A percentile compares a stretch with the other conserved stretches of the same genome.
Conservation (phyloP, 2,888 invertebrate genomes). For the Octodonta nipae region DNA sequence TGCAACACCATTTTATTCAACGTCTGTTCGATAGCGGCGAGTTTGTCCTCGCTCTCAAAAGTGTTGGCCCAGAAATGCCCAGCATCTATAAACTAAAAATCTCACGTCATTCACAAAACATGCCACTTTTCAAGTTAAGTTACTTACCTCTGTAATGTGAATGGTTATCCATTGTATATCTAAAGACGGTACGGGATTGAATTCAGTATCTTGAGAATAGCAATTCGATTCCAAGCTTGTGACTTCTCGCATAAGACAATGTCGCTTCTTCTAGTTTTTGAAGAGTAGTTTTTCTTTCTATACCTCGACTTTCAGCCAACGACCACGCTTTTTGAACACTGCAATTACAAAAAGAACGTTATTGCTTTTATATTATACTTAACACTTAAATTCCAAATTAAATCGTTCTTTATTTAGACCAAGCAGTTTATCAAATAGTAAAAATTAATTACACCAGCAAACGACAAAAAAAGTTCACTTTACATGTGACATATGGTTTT, state of each 20-base stretch:
- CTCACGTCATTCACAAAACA: too few relatives aligned
- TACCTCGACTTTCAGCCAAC: slow-evolving; percentile 32
- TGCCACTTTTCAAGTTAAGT: not conserved
- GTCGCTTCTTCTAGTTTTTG: slow-evolving; percentile 6
- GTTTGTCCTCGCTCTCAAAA: slow-evolving; percentile 32
- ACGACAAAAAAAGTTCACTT: too few relatives aligned
- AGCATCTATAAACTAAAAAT: slow-evolving; percentile 43
- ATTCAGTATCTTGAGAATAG: slow-evolving; percentile 20
- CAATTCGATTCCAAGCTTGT: too few relatives aligned
- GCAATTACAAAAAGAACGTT: slow-evolving; percentile 10
- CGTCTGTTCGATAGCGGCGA: slow-evolving; percentile 28
- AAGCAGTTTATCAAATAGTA: too few relatives aligned
- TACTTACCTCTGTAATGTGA: slow-evolving; percentile 20
- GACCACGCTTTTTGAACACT: slow-evolving; percentile 40
- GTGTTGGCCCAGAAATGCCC: slow-evolving; percentile 55
- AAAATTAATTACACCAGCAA: too few relatives aligned
- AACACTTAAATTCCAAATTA: too few relatives aligned
- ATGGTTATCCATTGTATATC: slow-evolving; percentile 20
- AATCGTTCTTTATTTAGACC: too few relatives aligned
- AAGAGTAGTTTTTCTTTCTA: slow-evolving; percentile 8
- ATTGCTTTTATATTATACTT: not conserved
- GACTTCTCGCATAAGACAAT: too few relatives aligned
- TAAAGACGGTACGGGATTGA: slow-evolving; percentile 21
- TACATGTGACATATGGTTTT: too few relatives aligned
- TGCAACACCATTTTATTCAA: slow-evolving; percentile 31